Base-by-base conservation (phyloP, 2,797 vertebrate species). In the Enteromius unitaeniatus region DNA sequence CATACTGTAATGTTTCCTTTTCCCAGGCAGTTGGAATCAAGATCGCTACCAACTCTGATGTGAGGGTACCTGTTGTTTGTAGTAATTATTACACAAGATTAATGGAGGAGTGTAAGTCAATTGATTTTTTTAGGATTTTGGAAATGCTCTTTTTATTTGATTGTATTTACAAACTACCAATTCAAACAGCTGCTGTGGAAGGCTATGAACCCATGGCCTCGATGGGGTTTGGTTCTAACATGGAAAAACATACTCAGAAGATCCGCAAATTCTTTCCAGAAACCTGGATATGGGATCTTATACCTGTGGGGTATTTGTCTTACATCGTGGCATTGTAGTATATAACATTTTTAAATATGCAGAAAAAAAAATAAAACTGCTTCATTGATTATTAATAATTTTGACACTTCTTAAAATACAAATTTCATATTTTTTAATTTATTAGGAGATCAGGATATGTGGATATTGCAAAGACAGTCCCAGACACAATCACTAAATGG, bases 221-320 rank as follows among this genome's bases (percentile, higher is more conserved):
- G 23, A 1, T 13, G 3, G 1, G 7, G 11, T 64, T 78, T 17
- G 17, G 4, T 10, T 0, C 0, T 47, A 2, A 4, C n/a, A 0
- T 1, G 5, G 7, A 3, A 10, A 40, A 31, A 31, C 28, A 31
- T 31, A 31, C 28, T 31, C 28, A 31, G 17, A 89, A 91, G 2
- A 60, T 94, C 75, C 93, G 94, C 82, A 93, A 83, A 0, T 94
- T 91, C 88, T 94, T 96, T 45, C 90, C 93, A 0, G 91, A 95
- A 87, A 96, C 95, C 1, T 97, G 95, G 95, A 92, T 97, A 81
- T 97, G 95, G 96, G 90, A 96, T 87, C 91, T 96, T 6, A 92
- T 95, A 85, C 40, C 93, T 83, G 90, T 96, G 58, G 94, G 95
- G 95, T 97, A 90, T 90, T 78, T 78, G 85, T 88, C 88, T 79